Conservation (phyloP, 2,888 invertebrate species). For the Eulithis testata region DNA sequence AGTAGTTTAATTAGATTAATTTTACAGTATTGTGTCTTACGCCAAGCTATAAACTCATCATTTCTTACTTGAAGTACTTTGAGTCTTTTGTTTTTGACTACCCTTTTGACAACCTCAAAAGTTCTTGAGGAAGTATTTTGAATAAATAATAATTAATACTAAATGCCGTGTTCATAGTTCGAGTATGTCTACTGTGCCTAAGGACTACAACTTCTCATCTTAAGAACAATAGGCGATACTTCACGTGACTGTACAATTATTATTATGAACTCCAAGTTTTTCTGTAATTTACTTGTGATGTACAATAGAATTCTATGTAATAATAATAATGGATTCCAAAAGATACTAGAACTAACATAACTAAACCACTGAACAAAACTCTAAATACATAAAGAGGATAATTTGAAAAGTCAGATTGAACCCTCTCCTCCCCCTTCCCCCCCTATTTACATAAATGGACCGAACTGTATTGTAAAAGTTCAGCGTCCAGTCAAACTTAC, state of each 20-base stretch:
- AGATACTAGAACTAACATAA: background rate
- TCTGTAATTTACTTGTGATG: too few species aligned
- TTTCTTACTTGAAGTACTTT: constrained; percentile 15
- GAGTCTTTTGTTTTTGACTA: background rate
- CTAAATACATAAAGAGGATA: constrained; percentile 17
- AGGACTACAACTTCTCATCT: too few species aligned
- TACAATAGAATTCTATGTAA: too few species aligned
- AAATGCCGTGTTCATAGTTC: too few species aligned
- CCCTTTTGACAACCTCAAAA: too few species aligned
- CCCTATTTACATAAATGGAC: constrained; percentile 34
- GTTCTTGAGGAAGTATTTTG: too few species aligned
- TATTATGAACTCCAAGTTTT: too few species aligned
- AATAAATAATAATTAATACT: too few species aligned
- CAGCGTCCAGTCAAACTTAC: constrained; percentile 3
- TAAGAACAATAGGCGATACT: too few species aligned
- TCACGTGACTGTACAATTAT: too few species aligned
- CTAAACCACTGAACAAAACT: constrained; percentile 7
- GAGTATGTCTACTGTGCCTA: too few species aligned
- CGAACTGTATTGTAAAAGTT: constrained; percentile 36
- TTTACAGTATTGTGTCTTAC: background rate
- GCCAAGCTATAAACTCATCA: constrained; percentile 11
- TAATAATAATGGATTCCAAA: background rate
- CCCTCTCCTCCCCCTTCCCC: background rate
- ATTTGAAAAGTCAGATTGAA: constrained; percentile 20
- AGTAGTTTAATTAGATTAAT: background rate